Conservation (phyloP, 2,797 vertebrate genomes). For the Anomalospiza imberbis region DNA sequence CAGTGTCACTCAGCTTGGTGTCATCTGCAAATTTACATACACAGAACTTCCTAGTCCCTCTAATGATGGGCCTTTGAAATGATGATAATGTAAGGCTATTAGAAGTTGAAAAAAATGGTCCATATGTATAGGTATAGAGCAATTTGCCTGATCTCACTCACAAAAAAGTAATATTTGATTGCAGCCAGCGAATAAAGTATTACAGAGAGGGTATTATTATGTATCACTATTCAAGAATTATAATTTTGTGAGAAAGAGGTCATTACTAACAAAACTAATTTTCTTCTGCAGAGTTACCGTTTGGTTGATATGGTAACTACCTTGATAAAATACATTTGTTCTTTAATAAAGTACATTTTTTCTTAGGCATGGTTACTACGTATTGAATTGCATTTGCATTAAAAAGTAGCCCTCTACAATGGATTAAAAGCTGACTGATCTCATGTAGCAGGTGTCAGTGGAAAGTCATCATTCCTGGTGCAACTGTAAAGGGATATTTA, state of each 20-base stretch:
- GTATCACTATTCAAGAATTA: not conserved
- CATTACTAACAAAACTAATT: not conserved
- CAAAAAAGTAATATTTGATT: not conserved
- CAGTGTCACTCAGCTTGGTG: not conserved
- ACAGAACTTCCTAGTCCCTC: not conserved
- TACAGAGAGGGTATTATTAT: not conserved
- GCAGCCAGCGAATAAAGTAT: not conserved
- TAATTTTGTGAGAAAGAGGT: not conserved
- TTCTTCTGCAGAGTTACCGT: not conserved
- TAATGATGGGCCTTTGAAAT: not conserved
- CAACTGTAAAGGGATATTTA: not conserved
- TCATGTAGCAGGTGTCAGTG: not conserved
- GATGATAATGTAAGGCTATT: not conserved
- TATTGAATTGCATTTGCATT: slow-evolving; percentile 18
- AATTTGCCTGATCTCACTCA: not conserved
- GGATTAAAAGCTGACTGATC: slow-evolving; percentile 14
- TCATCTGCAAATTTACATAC: not conserved
- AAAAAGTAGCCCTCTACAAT: not conserved
- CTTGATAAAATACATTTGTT: not conserved
- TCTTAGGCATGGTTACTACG: not conserved
- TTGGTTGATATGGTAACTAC: slow-evolving; percentile 38
- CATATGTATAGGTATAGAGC: not conserved
- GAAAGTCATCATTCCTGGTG: not conserved
- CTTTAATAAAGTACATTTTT: not conserved
- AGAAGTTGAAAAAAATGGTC: not conserved